A percentile compares a stretch with the other conserved stretches of the same genome.
Evolutionary conservation across 2,113 vertebrate genomes (phyloP).

Genomic region (Pterocles orientalis): DNA sequence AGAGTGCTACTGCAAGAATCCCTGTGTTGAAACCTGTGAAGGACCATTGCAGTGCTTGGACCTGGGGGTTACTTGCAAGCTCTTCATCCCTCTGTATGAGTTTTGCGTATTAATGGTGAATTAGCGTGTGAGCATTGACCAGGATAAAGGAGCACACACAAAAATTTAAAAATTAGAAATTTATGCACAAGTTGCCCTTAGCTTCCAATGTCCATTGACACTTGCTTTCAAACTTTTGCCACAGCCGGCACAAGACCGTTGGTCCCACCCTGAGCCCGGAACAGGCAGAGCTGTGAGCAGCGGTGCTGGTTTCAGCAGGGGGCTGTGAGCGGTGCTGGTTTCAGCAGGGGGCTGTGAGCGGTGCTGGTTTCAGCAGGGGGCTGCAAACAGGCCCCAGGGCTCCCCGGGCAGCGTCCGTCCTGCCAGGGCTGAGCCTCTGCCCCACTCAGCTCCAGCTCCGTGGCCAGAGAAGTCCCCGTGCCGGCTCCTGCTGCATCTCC

Average conservation of each 20-base stretch:
- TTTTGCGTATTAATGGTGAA: not conserved
- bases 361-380: too few species aligned
- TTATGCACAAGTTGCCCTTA: not conserved
- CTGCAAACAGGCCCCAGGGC: too few species aligned
- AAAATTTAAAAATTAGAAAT: not conserved
- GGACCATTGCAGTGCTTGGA: too few species aligned
- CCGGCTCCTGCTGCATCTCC: too few species aligned
- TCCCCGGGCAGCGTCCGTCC: not conserved
- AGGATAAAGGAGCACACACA: not conserved
- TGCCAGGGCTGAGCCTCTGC: too few species aligned
- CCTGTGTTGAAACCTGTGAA: too few species aligned
- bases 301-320: fast-evolving
- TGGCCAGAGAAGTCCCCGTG: not conserved
- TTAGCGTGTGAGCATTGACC: not conserved
- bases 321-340: too few species aligned
- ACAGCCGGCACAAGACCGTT: not conserved
- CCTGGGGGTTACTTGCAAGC: not conserved
- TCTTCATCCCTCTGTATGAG: too few species aligned
- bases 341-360: too few species aligned
- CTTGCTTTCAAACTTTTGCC: not conserved
- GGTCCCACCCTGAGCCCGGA: too few species aligned
- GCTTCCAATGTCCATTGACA: not conserved
- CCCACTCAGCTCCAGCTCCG: not conserved
- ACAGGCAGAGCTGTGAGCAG: not conserved
- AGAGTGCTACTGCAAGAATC: not conserved